Conservation (phyloP, 2,113 vertebrate genomes). For the Poicephalus meyeri region DNA sequence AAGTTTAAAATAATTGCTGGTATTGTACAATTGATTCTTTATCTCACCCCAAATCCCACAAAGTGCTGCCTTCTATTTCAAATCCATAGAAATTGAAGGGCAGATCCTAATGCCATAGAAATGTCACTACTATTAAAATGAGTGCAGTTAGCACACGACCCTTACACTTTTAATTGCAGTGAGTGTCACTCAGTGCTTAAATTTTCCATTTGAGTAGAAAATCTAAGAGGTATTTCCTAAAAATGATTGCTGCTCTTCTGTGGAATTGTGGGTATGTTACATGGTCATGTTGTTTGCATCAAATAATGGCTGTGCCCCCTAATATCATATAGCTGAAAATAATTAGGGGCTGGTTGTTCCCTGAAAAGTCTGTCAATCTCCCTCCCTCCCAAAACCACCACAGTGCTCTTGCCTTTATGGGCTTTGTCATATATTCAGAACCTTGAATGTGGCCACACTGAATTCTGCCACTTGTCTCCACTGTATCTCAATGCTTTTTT, state of each 20-base stretch:
- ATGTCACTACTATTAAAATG: not conserved
- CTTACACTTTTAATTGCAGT: not conserved
- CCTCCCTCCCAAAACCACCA: not conserved
- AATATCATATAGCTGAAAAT: not conserved
- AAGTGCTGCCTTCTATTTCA: not conserved
- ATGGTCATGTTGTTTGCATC: not conserved
- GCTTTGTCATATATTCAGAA: not conserved
- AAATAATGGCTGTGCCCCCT: not conserved
- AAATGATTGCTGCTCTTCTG: not conserved
- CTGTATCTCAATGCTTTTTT: not conserved
- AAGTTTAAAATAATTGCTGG: not conserved
- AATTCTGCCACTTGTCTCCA: not conserved
- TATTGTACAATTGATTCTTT: not conserved
- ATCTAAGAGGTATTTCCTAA: not conserved
- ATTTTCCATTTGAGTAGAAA: slow-evolving; percentile 7
- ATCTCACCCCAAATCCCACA: not conserved
- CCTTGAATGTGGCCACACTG: not conserved
- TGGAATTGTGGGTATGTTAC: not conserved
- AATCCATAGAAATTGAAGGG: not conserved
- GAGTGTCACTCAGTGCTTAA: not conserved
- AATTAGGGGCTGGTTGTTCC: not conserved
- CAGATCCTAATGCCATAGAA: not conserved
- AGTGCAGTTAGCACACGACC: not conserved
- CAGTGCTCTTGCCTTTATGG: not conserved
- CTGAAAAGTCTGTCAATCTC: not conserved